Evolutionary conservation across 2,888 invertebrate genomes (phyloP).

Genomic region (Tridacna gigas): DNA sequence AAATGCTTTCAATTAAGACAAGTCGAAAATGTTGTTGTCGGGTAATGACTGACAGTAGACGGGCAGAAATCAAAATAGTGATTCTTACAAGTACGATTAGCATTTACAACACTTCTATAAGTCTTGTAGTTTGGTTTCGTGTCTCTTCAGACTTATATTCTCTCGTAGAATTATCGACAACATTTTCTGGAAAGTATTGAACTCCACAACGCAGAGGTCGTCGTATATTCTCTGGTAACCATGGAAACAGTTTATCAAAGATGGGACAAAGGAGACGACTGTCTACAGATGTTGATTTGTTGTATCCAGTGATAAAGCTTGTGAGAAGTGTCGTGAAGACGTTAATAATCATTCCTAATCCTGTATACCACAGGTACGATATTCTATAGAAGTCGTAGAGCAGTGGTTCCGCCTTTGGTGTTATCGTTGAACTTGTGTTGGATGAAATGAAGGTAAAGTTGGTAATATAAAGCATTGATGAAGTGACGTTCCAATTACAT

Average conservation of each 20-base stretch:
- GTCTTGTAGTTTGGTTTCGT: not conserved
- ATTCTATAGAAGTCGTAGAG: constrained; percentile 63
- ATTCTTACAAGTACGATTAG: too few relatives aligned
- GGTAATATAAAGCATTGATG: not conserved
- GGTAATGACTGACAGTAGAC: too few relatives aligned
- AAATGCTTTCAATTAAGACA: too few relatives aligned
- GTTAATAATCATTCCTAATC: constrained; percentile 57
- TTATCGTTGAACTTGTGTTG: not conserved
- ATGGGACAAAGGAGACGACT: constrained; percentile 55
- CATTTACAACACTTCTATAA: not conserved
- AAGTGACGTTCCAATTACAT: constrained; percentile 29
- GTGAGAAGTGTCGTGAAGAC: constrained; percentile 59
- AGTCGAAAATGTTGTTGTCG: too few relatives aligned
- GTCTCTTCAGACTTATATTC: not conserved
- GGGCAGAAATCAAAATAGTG: too few relatives aligned
- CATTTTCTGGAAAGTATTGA: constrained; percentile 1
- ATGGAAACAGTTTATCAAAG: constrained; percentile 57
- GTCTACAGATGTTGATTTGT: constrained; percentile 39
- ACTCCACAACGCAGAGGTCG: constrained; percentile 57
- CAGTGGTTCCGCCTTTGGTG: constrained; percentile 23
- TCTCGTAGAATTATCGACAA: not conserved
- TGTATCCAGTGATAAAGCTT: constrained; percentile 64
- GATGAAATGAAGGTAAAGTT: not conserved
- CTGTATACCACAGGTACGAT: constrained; percentile 70
- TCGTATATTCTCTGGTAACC: constrained; percentile 48